phyloP scores from a whole-genome alignment of 2,888 invertebrate species.

The Dichetophora obliterata region DNA sequence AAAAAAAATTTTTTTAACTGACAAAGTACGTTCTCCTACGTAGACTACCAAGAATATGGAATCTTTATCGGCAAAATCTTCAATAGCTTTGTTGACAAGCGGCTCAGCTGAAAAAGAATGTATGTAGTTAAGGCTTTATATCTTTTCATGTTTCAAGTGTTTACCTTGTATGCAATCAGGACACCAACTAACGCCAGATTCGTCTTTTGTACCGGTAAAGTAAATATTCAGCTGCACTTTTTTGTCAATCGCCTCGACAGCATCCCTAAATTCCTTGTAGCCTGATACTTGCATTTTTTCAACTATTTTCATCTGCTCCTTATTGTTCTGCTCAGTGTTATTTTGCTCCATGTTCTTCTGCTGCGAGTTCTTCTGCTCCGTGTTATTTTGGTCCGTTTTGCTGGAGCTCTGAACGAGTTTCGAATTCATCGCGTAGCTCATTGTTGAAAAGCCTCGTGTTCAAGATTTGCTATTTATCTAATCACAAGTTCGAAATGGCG shows the following conservation, averaged over 20 bases:
- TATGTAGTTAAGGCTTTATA: background rate
- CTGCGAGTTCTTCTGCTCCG: too few relatives aligned
- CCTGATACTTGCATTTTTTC: slow-evolving; percentile 71
- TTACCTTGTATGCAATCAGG: slow-evolving; percentile 86
- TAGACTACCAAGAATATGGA: slow-evolving; percentile 78
- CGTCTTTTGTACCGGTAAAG: slow-evolving; percentile 73
- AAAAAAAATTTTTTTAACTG: slow-evolving; percentile 38
- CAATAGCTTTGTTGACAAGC: slow-evolving; percentile 75
- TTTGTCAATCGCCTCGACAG: slow-evolving; percentile 45
- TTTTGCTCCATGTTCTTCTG: too few relatives aligned
- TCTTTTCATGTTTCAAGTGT: slow-evolving; percentile 41
- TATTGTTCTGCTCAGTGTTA: background rate
- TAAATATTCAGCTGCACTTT: slow-evolving; percentile 62
- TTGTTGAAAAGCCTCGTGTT: too few relatives aligned
- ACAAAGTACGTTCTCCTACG: slow-evolving; percentile 77
- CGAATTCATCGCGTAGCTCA: too few relatives aligned
- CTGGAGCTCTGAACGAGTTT: background rate
- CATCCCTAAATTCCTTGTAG: slow-evolving; percentile 69
- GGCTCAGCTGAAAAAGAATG: slow-evolving; percentile 77
- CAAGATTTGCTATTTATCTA: too few relatives aligned
- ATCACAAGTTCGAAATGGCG: too few relatives aligned
- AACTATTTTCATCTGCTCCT: slow-evolving; percentile 67
- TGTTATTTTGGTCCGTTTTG: too few relatives aligned
- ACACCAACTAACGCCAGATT: slow-evolving; percentile 83
- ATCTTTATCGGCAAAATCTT: slow-evolving; percentile 71